Evolutionary conservation across 2,888 invertebrate species (phyloP), one percentile per base, ranked within the genome.

Genomic region (Tenthredo mesomela): DNA sequence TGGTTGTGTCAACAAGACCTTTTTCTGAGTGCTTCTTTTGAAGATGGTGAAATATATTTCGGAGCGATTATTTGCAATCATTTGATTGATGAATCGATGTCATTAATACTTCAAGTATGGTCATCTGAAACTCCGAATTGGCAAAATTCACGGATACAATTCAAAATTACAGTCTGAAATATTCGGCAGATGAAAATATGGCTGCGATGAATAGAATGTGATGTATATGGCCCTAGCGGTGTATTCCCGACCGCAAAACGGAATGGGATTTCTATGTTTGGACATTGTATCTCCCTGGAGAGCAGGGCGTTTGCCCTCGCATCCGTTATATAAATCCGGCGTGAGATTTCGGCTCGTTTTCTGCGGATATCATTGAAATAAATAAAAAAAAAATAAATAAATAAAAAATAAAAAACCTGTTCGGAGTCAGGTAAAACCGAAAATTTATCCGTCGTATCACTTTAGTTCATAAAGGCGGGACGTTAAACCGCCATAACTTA

Each of bases 241-340:
- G 9, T 70, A 47, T 33, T 43, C 12, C 12, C 6, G 29, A 82
- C 67, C 82, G 50, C 65, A 67, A 43, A 82, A 82, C 67, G 29
- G 70, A 61, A 47, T 43, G 67, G 43, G 47, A 82, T 82, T 82
- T 65, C 54, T 70, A 61, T 50, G 82, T 15, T 82, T 25, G 70
- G 65, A 29, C 47, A 37, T 70, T 70, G 33, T 82, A 43, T 47
- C 67, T 82, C 82, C 65, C 70, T 21, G 29, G 50, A 70, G 67
- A 67, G 47, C 43, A 10, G 54, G 67, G 9, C 29, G 82, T 37
- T 82, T 33, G 29, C 47, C 50, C 29, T 70, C 67, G 47, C 47
- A 50, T 67, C 70, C 67, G 43, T 82, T 43, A 33, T 29, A 70
- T 33, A 70, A 82, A 82, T 82, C 82, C n/a, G 10, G 33, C 25